These are phyloP conservation scores for Benthosema pterotum DNA, from an alignment of 2,797 vertebrate species.

Conservation along the genomic window DNA sequence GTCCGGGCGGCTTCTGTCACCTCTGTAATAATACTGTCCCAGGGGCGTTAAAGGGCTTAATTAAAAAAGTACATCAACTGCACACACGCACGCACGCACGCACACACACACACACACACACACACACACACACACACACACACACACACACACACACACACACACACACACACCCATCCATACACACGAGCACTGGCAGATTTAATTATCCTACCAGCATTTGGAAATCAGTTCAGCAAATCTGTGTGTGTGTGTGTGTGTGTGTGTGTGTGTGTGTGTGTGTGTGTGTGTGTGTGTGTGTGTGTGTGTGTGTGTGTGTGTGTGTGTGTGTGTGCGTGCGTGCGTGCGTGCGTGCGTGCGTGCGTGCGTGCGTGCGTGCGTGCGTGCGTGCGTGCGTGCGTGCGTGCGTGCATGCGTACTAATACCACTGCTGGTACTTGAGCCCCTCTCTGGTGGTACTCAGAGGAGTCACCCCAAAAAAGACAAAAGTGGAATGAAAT, in stretches of 20 bases:
- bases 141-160: too few relatives aligned
- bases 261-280: constrained; percentile 6
- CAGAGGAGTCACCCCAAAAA: too few relatives aligned
- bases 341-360: neutral
- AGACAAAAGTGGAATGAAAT: too few relatives aligned
- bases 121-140: too few relatives aligned
- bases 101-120: constrained; percentile 18
- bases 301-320: constrained; percentile 1
- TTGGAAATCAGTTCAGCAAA: constrained; percentile 37
- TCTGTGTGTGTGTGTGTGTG: constrained; percentile 6
- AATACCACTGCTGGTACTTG: too few relatives aligned
- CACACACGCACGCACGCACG: neutral
- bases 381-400: too few relatives aligned
- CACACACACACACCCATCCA: too few relatives aligned
- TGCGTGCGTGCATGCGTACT: too few relatives aligned
- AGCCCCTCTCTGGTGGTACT: too few relatives aligned
- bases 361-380: neutral
- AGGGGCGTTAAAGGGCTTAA: constrained; percentile 59
- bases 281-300: constrained; percentile 8
- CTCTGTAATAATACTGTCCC: constrained; percentile 49
- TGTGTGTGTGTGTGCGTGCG: constrained; percentile 2
- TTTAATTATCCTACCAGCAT: constrained; percentile 34
- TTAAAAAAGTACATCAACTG: constrained; percentile 51
- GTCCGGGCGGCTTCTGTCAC: constrained; percentile 66
- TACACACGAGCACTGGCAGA: constrained; percentile 1